A percentile compares a stretch with the other conserved stretches of the same genome.
phyloP scores from a whole-genome alignment of 2,113 vertebrate genomes.

The Himantopus leucocephalus region DNA sequence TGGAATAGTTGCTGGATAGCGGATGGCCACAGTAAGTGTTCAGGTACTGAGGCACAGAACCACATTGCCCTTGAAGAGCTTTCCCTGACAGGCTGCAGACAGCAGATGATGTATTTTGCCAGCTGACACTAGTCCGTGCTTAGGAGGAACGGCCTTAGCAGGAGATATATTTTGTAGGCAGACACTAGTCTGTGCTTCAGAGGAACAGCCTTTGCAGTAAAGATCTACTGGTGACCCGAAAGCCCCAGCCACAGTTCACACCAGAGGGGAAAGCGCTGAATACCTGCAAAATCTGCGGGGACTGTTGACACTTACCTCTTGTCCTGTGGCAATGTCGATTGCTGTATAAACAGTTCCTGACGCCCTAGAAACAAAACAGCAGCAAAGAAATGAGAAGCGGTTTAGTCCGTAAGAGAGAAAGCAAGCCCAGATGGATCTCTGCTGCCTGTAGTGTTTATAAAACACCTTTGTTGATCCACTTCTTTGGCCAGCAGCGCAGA shows the following conservation, averaged over 20 bases:
- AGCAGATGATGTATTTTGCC: background rate
- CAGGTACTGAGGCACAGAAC: background rate
- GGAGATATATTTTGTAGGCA: background rate
- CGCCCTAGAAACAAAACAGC: slow-evolving; percentile 79
- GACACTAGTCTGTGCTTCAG: background rate
- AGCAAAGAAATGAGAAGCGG: background rate
- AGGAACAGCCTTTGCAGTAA: background rate
- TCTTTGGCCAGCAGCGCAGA: background rate
- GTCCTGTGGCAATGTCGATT: slow-evolving; percentile 96
- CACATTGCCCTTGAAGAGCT: background rate
- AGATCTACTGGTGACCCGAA: background rate
- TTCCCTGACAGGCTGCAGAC: background rate
- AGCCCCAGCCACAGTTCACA: background rate
- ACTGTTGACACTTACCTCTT: slow-evolving; percentile 82
- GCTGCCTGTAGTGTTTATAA: background rate
- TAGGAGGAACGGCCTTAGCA: background rate
- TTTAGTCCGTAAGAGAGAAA: background rate
- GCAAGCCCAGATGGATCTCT: background rate
- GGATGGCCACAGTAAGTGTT: background rate
- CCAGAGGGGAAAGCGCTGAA: background rate
- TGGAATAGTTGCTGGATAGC: background rate
- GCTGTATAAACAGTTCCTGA: slow-evolving; percentile 98
- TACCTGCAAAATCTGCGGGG: background rate
- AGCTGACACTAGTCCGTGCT: background rate
- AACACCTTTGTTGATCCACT: background rate